Evolutionary conservation across 2,113 vertebrate species (phyloP), one percentile per base, ranked within the genome.

Genomic region (Collichthys lucidus): DNA sequence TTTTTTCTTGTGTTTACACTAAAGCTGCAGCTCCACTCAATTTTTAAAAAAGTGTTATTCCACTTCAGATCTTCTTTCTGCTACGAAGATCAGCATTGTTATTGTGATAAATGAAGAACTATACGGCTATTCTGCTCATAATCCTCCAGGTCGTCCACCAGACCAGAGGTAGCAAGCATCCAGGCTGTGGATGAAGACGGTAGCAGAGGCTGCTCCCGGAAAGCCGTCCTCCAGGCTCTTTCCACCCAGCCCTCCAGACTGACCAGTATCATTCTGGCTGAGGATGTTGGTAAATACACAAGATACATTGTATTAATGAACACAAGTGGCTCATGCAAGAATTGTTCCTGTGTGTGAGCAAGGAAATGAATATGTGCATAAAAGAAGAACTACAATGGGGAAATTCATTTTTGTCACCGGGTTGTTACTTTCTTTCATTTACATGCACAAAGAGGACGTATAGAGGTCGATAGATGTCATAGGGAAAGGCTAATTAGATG

Each of bases 81-180:
- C 31, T 2, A 49, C 61, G 5, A 59, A 31, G 52, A 16, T 15
- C 53, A 19, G 24, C 5, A 12, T 50, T 59, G 14, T 26, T 35
- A 2, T 47, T 42, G 26, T 57, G 42, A 50, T 26, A 35, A 57
- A 26, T 55, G 4, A 26, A 35, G 3, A 5, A 14, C 15, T 4
- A 26, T 11, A 69, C 5, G 5, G 42, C 20, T 46, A n/a, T 40
- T 67, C 10, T 78, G 22, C 11, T 56, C 12, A 2, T 75, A 12
- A 24, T 76, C 5, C 40, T 65, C 3, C 86, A 99, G 98, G 98
- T 96, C 95, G 0, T 99, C 97, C 0, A 97, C 96, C 19, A 96
- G 98, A 83, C 98, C 98, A 0, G 97, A 99, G 79, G 97, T 99
- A 3, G 97, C 97, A 0, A 98, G 96, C 84, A 96, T 99, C 16